Evolutionary conservation across 2,888 invertebrate species (phyloP).

Genomic region (Ochropleura leucogaster): DNA sequence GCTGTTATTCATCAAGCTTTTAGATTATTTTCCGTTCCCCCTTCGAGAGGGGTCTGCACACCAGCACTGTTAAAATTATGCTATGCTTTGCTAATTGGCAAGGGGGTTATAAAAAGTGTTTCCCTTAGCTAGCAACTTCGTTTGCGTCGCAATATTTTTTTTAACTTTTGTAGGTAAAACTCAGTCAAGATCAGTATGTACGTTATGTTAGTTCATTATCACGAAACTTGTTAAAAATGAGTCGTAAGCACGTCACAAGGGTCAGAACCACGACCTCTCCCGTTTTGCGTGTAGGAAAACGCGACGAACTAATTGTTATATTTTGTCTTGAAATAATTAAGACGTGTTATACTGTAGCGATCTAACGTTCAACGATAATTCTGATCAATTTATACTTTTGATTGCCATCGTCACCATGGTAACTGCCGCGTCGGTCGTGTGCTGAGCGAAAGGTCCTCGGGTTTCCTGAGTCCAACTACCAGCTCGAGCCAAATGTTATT

Average conservation of each 20-base stretch:
- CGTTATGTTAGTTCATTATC: constrained; percentile 6
- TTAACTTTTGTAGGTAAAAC: not conserved
- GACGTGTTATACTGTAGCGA: not conserved
- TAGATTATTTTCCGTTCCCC: not conserved
- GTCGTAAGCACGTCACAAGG: constrained; percentile 15
- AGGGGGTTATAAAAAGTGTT: not conserved
- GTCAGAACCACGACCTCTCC: constrained; percentile 37
- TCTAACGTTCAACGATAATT: not conserved
- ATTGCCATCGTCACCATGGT: not conserved
- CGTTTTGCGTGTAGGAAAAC: constrained; percentile 36
- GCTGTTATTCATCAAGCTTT: too few species aligned
- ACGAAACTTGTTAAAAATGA: constrained; percentile 14
- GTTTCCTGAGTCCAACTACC: too few species aligned
- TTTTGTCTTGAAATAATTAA: constrained; percentile 11
- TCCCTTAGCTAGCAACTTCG: not conserved
- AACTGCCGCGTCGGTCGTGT: too few species aligned
- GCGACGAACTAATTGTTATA: constrained; percentile 16
- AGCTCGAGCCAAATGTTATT: too few species aligned
- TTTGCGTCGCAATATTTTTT: not conserved
- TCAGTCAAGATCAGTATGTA: not conserved
- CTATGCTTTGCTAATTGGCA: not conserved
- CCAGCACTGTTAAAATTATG: not conserved
- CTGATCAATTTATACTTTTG: not conserved
- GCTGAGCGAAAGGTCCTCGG: too few species aligned
- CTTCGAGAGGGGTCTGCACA: not conserved